Base-by-base conservation (phyloP, 2,797 vertebrate genomes). In the Poeciliopsis paucimaculata region DNA sequence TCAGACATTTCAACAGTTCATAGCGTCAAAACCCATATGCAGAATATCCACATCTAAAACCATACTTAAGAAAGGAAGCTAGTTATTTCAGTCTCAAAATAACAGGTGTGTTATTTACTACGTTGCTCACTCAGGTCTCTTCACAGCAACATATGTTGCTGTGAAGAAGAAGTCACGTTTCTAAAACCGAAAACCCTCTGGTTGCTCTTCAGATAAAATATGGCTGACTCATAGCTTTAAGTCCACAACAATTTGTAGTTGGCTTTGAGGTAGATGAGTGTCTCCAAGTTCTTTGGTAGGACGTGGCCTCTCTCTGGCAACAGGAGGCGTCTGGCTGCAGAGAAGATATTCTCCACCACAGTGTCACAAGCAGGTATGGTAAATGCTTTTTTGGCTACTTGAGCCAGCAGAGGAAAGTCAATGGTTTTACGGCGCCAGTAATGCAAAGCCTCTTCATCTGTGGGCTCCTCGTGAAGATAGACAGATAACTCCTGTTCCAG, bases 401-500 rank as follows among this genome's bases (percentile, higher is more conserved):
- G 95, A 77, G 96, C 90, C 28, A 96, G 94, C 79, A 95, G 84
- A 49, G 96, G 96, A 78, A 96, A 96, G 93, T 96, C 96, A 43
- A 96, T 95, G 7, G 93, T 93, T 87, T 96, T 96, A 77, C 96
- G 95, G 18, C 92, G 93, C 96, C 96, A 96, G 90, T 95, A 96
- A 86, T 96, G 96, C 86, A 96, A 87, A n/a, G 94, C 94, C 76
- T 96, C 95, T 83, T 96, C 96, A 0, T 96, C 95, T 0, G 96
- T 96, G 46, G 96, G 95, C 72, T 96, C 96, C 90, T 96, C 96
- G 0, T 93, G 92, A n/a, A 96, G 87, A 89, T 96, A 96, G 34
- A 94, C 87, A 0, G 91, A 89, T 88, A 96, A 36, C 62, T 96
- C 96, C 87, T 96, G 96, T 75, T 96, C 95, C 10, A 96, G 87